Evolutionary conservation across 2,113 vertebrate genomes (phyloP).

Genomic region (Halichoeres trimaculatus): DNA sequence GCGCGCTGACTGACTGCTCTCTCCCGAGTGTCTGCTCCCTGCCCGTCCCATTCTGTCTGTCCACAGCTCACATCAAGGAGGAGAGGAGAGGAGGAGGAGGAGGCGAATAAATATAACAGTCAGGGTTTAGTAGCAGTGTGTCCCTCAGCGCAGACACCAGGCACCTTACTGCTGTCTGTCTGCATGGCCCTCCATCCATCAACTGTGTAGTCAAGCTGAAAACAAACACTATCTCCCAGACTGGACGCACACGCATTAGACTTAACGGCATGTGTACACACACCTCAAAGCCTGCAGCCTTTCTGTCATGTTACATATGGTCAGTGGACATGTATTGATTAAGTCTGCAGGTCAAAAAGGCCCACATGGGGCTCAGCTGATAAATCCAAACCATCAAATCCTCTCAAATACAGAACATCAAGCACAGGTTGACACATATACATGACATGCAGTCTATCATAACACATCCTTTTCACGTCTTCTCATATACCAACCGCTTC

Average conservation of each 20-base stretch:
- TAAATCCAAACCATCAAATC: not conserved
- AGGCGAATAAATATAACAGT: conserved; percentile 46
- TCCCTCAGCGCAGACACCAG: conserved; percentile 50
- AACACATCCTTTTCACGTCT: conserved; percentile 3
- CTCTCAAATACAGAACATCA: not conserved
- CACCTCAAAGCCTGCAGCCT: not conserved
- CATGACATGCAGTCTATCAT: conserved; percentile 34
- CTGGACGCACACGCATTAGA: conserved; percentile 21
- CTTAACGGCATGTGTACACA: not conserved
- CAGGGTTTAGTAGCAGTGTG: conserved; percentile 48
- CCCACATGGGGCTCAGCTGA: not conserved
- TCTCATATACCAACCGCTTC: not conserved
- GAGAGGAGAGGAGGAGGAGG: conserved; percentile 16
- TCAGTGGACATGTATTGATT: not conserved
- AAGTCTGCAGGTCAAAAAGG: not conserved
- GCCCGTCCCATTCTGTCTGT: conserved; percentile 66
- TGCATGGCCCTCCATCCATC: conserved; percentile 63
- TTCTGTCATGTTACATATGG: not conserved
- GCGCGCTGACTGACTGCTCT: conserved; percentile 33
- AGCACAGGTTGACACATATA: too few relatives aligned
- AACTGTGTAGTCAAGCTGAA: conserved; percentile 62
- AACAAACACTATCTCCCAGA: conserved; percentile 38
- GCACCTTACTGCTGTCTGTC: conserved; percentile 67
- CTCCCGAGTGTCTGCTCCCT: conserved; percentile 49
- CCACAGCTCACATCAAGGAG: conserved; percentile 42